Evolutionary conservation across 2,113 vertebrate genomes (phyloP), one percentile per base, ranked within the genome.

Genomic region (Sander lucioperca): DNA sequence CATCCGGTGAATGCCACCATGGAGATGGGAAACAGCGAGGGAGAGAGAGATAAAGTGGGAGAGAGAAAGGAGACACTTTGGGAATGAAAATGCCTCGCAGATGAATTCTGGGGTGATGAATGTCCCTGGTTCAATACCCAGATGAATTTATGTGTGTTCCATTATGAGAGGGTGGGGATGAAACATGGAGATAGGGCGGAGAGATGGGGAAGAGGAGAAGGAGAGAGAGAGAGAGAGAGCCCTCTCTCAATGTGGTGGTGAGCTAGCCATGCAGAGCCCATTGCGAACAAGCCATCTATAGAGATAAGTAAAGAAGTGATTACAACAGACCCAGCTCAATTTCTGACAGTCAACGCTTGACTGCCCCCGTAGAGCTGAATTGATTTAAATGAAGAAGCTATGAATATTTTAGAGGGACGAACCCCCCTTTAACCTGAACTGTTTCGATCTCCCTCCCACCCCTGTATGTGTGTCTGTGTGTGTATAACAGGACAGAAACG

Each of bases 301-400:
- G 91, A 93, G 91, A 93, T 92, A 91, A 94, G 91, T 90, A 93
- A 93, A 93, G 92, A 94, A 92, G 91, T 93, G 91, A 92, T 93
- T 92, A 94, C 91, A 92, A 92, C 91, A 92, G 91, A 84, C 86
- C 84, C 82, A 45, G 91, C 92, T 93, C 93, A 83, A 91, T 94
- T 91, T 93, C 94, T 92, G 90, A 94, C 93, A 92, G 94, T 89
- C 88, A 85, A 91, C 84, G 92, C 94, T 88, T 68, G 90, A 84
- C 89, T 92, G 89, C 85, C 62, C 91, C 87, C 84, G 79, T 71
- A 88, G 83, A 91, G 91, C 72, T 7, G 90, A 93, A 93, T 92
- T 94, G 92, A 95, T 95, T 95, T 94, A 94, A 94, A 95, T 94
- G 92, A 94, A 95, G 93, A 92, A 93, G 91, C 94, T 93, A 94